Conservation (phyloP, 2,113 vertebrate genomes). For the Istiophorus platypterus region DNA sequence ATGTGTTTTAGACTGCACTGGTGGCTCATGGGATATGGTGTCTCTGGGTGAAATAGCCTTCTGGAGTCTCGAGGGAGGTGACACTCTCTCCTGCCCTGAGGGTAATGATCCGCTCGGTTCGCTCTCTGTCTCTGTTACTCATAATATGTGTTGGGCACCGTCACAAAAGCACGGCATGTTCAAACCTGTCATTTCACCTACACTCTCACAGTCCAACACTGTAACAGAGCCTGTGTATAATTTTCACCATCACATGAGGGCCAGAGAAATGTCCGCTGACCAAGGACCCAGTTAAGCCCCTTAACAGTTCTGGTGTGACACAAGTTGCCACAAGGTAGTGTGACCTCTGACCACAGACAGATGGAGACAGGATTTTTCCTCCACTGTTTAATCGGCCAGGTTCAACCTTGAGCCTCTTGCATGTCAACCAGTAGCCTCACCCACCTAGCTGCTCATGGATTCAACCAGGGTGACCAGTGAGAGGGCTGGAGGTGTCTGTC, state of each 20-base stretch:
- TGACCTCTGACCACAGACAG: constrained; percentile 74
- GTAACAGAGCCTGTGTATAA: constrained; percentile 28
- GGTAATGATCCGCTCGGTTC: constrained; percentile 71
- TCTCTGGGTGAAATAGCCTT: constrained; percentile 86
- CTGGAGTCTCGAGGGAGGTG: constrained; percentile 86
- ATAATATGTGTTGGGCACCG: constrained; percentile 49
- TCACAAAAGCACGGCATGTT: constrained; percentile 72
- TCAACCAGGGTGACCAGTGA: constrained; percentile 53
- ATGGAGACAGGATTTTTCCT: constrained; percentile 74
- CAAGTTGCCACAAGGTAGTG: constrained; percentile 54
- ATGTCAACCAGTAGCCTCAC: constrained; percentile 63
- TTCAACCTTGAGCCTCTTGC: constrained; percentile 74
- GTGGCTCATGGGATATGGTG: constrained; percentile 83
- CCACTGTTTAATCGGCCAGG: constrained; percentile 73
- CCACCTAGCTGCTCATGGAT: constrained; percentile 57
- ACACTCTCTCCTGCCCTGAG: constrained; percentile 79
- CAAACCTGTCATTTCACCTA: constrained; percentile 58
- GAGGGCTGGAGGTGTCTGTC: constrained; percentile 21
- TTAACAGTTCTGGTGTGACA: constrained; percentile 71
- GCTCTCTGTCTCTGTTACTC: constrained; percentile 48
- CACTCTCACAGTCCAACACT: constrained; percentile 37
- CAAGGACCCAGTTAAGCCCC: constrained; percentile 69
- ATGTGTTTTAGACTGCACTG: constrained; percentile 82
- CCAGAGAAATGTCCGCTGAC: constrained; percentile 47
- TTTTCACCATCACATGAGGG: constrained; percentile 45